Evolutionary conservation across 2,797 vertebrate genomes (phyloP), one percentile per base, ranked within the genome.

Genomic region (Lycodopsis pacificus): DNA sequence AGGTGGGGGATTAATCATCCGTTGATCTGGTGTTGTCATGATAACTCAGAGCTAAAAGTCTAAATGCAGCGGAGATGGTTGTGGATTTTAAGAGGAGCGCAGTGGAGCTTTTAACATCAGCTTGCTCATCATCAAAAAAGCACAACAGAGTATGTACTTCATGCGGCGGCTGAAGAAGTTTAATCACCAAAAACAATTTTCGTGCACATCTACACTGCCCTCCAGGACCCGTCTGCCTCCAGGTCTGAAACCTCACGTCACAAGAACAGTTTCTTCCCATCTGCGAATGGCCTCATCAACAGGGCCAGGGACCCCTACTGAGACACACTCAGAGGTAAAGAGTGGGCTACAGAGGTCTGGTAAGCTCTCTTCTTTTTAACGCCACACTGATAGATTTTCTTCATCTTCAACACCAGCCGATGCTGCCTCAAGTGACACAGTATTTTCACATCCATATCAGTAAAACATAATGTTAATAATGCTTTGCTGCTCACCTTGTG

Each of bases 401-500:
- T 14, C 17, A 48, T 46, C 27, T 34, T 58, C 9, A 71, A 9
- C 22, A 22, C 11, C 0, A 27, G 22, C 12, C 2, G 5, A 2
- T 1, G 3, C 49, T 49, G 46, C 19, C 44, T n/a, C 2, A 19
- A 13, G 17, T 30, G 9, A 70, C 22, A 25, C 46, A 65, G 27
- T 30, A 32, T 15, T 73, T 12, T 32, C 20, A 51, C 54, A 46
- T 27, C 36, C 8, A 17, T 54, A 54, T 19, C 38, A 44, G 5
- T 7, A 32, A 11, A 4, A 44, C 7, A 13, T 17, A n/a, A 6
- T 8, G 17, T 48, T 10, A 17, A 46, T 10, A 27, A 59, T 27
- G 36, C 7, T 44, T 44, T 73, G 15, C 54, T 70, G 15, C 87
- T 81, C 68, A 95, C 92, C 93, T 90, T 71, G 84, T 59, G 66